Evolutionary conservation across 2,888 invertebrate genomes (phyloP).

Genomic region (Nomada hirtipes): DNA sequence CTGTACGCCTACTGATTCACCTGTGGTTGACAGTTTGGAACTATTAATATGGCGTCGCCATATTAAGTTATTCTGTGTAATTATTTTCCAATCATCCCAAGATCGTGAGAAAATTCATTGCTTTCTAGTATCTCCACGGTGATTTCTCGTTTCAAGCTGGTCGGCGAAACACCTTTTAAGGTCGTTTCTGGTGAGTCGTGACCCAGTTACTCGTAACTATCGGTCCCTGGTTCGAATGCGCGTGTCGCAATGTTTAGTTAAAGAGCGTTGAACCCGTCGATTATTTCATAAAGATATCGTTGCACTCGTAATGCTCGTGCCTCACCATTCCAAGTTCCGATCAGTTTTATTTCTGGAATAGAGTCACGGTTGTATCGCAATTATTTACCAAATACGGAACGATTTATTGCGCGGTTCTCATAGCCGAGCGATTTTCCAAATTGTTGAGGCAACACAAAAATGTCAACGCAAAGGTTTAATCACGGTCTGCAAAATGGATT

Average conservation of each 20-base stretch:
- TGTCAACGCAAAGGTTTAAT: conserved; percentile 9
- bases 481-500: background rate
- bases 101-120: background rate
- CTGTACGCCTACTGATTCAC: too few species aligned
- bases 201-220: background rate
- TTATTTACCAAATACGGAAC: background rate
- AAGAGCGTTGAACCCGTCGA: conserved; percentile 21
- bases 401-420: background rate
- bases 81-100: background rate
- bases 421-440: background rate
- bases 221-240: conserved; percentile 5
- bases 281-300: too few species aligned
- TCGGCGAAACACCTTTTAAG: conserved; percentile 15
- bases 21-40: too few species aligned
- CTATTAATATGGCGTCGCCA: too few species aligned
- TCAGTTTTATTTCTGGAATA: background rate
- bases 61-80: too few species aligned
- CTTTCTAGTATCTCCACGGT: background rate
- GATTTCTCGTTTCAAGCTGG: background rate
- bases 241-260: background rate
- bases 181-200: background rate
- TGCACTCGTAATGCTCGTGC: background rate
- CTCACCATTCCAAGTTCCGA: background rate
- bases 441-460: background rate
- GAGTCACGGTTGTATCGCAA: background rate